These are phyloP conservation scores for Eupithecia vulgata DNA, from an alignment of 2,888 invertebrate species.

Conservation along the genomic window DNA sequence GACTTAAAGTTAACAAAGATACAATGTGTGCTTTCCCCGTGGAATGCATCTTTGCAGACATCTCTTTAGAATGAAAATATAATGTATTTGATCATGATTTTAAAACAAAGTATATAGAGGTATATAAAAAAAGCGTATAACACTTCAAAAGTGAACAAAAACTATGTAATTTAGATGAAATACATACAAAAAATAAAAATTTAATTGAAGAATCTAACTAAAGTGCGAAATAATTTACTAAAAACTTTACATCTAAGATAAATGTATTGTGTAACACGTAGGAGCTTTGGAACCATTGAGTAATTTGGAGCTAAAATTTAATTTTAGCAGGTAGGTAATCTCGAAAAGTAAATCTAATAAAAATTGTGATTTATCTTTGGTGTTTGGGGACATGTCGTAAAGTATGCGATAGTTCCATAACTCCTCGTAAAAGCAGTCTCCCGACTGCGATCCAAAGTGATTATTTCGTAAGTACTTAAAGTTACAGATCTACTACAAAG, in stretches of 20 bases:
- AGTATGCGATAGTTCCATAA: slow-evolving; percentile 75
- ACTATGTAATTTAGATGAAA: slow-evolving; percentile 76
- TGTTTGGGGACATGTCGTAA: slow-evolving; percentile 63
- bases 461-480: slow-evolving; percentile 81
- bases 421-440: slow-evolving; percentile 66
- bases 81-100: slow-evolving; percentile 81
- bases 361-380: slow-evolving; percentile 82
- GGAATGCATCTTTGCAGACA: slow-evolving; percentile 77
- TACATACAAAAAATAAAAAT: slow-evolving; percentile 79
- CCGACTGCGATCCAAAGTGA: slow-evolving; percentile 61
- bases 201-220: slow-evolving; percentile 78
- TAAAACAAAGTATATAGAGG: slow-evolving; percentile 79
- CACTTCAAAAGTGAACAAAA: slow-evolving; percentile 81
- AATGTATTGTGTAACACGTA: slow-evolving; percentile 82
- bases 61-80: slow-evolving; percentile 72
- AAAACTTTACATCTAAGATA: slow-evolving; percentile 75
- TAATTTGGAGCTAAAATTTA: slow-evolving; percentile 68
- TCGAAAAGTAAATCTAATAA: slow-evolving; percentile 71
- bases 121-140: slow-evolving; percentile 80
- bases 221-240: slow-evolving; percentile 83
- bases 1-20: slow-evolving; percentile 75
- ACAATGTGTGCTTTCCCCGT: slow-evolving; percentile 69
- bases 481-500: slow-evolving; percentile 83
- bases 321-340: slow-evolving; percentile 71
- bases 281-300: slow-evolving; percentile 82